Percentiles rank a stretch among this genome's conserved stretches.
These are phyloP conservation scores for Bicyclus anynana DNA, from an alignment of 1,140 invertebrate genomes.

Conservation along the genomic window DNA sequence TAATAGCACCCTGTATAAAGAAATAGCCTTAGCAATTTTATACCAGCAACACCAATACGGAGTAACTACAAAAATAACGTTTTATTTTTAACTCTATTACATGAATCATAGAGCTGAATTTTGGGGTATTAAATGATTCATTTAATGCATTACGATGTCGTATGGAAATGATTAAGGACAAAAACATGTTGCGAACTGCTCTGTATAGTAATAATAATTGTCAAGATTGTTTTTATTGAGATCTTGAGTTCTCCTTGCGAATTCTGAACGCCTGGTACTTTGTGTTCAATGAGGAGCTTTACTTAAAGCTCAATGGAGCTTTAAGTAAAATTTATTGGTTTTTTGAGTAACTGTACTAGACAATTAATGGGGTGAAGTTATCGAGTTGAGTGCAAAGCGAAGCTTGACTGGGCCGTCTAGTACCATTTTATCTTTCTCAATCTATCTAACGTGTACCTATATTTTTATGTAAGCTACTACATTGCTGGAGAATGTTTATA, in stretches of 20 bases:
- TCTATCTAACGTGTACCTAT: too few relatives aligned
- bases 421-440: too few relatives aligned
- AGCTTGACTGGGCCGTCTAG: too few relatives aligned
- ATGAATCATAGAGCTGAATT: background rate
- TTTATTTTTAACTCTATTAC: background rate
- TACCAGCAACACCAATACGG: background rate
- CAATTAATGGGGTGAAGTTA: too few relatives aligned
- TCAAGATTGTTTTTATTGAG: conserved; percentile 15
- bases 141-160: background rate
- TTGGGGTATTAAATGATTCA: background rate
- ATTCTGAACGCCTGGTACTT: conserved; percentile 20
- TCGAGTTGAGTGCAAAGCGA: too few relatives aligned
- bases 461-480: too few relatives aligned
- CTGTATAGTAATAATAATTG: conserved; percentile 8
- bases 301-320: conserved; percentile 18
- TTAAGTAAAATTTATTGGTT: conserved; percentile 2
- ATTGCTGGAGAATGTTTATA: too few relatives aligned
- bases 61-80: background rate
- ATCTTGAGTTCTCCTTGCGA: conserved; percentile 11
- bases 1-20: too few relatives aligned
- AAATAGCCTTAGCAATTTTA: background rate
- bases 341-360: background rate
- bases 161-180: conserved; percentile 13
- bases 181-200: conserved; percentile 18
- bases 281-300: conserved; percentile 6